Evolutionary conservation across 2,113 vertebrate genomes (phyloP), one percentile per base, ranked within the genome.

Genomic region (Atrichornis clamosus): DNA sequence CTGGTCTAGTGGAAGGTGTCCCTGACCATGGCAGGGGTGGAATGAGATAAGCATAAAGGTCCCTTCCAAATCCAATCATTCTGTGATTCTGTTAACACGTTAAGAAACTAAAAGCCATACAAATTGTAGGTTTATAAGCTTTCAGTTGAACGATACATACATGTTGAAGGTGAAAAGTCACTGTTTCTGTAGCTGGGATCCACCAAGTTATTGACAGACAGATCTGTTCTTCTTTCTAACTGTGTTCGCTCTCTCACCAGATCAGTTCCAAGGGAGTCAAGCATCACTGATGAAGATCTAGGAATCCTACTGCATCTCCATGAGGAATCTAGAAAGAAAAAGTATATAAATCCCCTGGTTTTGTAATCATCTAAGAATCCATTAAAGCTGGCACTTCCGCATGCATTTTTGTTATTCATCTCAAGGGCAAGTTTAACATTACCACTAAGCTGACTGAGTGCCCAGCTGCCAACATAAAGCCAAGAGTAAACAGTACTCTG

Each of bases 221-320:
- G 76, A 90, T 99, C 98, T 33, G 95, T 75, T 96, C 98, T 98
- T 46, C 98, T 98, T 93, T 99, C 99, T 92, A 98, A 93, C 75
- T 98, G 97, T 87, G 97, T 97, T 91, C 91, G 97, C 44, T 98
- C 98, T 97, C 98, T 97, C 70, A 97, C 80, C 88, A 98, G 92
- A 84, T 98, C 87, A 89, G 95, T 95, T 98, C 98, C 98, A 98
- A 98, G 98, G 67, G 99, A 98, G 92, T 98, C 97, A 96, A 99
- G 96, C 60, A 98, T 96, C 84, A 99, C 96, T 23, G 98, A 97
- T 15, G 98, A 98, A 77, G 98, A 98, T 80, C 98, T 98, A 41
- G 99, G 98, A 83, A 98, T 98, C 55, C 98, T 98, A 96, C 97
- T 98, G 85, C 97, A 98, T 83, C 98, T 98, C 99, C 99, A 98